phyloP scores from a whole-genome alignment of 2,797 vertebrate genomes.

The Microcaecilia unicolor region DNA sequence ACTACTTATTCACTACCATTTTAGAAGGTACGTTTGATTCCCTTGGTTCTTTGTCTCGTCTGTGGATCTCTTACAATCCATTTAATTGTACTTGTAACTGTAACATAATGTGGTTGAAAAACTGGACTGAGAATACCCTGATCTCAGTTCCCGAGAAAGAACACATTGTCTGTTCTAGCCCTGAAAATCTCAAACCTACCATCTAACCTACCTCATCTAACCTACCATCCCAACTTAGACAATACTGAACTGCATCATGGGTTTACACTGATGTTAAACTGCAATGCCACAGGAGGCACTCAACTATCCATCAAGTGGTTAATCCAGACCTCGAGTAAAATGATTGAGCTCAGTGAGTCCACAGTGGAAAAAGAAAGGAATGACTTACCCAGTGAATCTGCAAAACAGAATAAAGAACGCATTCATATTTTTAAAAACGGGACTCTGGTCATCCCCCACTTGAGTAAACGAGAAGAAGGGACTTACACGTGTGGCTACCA shows the following conservation, averaged over 20 bases:
- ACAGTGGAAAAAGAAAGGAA: constrained; percentile 33
- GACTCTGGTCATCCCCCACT: constrained; percentile 67
- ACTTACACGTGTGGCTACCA: constrained; percentile 81
- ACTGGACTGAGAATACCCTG: constrained; percentile 74
- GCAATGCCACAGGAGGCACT: constrained; percentile 67
- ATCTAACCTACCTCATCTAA: constrained; percentile 55
- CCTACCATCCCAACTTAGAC: constrained; percentile 59
- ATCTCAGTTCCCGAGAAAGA: constrained; percentile 78
- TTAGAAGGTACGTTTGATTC: no score
- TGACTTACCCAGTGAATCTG: constrained; percentile 33
- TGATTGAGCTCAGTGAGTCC: constrained; percentile 56
- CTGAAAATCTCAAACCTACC: constrained; percentile 70
- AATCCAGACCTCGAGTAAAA: constrained; percentile 67
- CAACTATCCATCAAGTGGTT: constrained; percentile 75
- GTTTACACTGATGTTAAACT: constrained; percentile 64
- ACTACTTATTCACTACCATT: no score
- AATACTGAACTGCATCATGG: constrained; percentile 66
- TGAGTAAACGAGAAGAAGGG: constrained; percentile 83
- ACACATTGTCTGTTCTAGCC: constrained; percentile 67
- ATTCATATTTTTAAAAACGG: constrained; percentile 82
- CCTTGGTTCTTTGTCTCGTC: no score
- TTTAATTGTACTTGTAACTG: no score
- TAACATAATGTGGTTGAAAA: constrained; percentile 79
- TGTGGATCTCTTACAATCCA: no score
- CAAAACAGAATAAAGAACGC: constrained; percentile 46